These are phyloP conservation scores for Malthinus seriepunctatus DNA, from an alignment of 2,888 invertebrate genomes.

Conservation along the genomic window DNA sequence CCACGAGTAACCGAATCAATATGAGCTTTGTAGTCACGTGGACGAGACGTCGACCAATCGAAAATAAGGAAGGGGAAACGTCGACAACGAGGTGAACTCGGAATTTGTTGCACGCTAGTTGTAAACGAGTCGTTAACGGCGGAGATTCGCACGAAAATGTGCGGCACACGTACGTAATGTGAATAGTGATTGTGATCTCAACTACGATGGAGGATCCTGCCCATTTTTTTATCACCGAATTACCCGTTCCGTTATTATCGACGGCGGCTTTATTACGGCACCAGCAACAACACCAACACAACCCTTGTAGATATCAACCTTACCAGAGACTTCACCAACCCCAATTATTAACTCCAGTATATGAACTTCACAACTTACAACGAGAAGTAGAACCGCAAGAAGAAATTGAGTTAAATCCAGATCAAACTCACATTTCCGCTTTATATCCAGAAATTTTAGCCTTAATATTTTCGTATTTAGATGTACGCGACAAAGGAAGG, in stretches of 20 bases:
- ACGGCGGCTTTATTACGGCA: slow-evolving; percentile 58
- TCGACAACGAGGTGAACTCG: slow-evolving; percentile 20
- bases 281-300: slow-evolving; percentile 55
- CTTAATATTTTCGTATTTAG: slow-evolving; percentile 87
- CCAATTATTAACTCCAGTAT: slow-evolving; percentile 56
- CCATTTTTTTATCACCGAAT: slow-evolving; percentile 62
- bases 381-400: slow-evolving; percentile 35
- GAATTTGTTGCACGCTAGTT: slow-evolving; percentile 34
- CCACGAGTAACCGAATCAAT: slow-evolving; percentile 80
- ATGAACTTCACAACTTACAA: slow-evolving; percentile 45
- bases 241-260: slow-evolving; percentile 60
- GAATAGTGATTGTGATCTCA: slow-evolving; percentile 47
- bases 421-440: slow-evolving; percentile 79
- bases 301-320: slow-evolving; percentile 61
- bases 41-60: slow-evolving; percentile 39
- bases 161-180: slow-evolving; percentile 53
- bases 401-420: slow-evolving; percentile 41
- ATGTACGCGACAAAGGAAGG: slow-evolving; percentile 85
- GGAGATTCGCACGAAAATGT: slow-evolving; percentile 47
- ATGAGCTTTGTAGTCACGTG: slow-evolving; percentile 68
- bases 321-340: slow-evolving; percentile 72
- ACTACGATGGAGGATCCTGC: slow-evolving; percentile 59
- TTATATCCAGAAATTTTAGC: slow-evolving; percentile 92
- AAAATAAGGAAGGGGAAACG: slow-evolving; percentile 19
- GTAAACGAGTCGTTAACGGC: slow-evolving; percentile 43